Conservation (phyloP, 2,797 vertebrate genomes). For the Staurois parvus region DNA sequence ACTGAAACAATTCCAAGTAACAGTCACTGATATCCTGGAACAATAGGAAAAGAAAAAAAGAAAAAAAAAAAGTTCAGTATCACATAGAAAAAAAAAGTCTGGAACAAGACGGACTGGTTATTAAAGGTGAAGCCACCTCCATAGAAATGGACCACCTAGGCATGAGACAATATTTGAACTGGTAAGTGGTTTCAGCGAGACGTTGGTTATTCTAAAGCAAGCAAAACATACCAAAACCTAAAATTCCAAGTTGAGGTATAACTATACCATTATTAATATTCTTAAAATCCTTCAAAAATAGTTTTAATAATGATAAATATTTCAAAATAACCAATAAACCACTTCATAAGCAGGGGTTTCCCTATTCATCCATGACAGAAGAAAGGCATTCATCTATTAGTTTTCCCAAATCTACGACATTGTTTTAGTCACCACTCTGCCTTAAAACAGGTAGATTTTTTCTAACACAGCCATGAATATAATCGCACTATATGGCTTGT, state of each 20-base stretch:
- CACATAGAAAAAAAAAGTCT: not conserved
- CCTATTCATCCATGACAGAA: too few species aligned
- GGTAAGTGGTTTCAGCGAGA: not conserved
- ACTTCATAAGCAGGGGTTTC: too few species aligned
- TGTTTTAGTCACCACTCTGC: too few species aligned
- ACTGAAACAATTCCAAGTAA: constrained; percentile 94
- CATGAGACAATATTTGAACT: not conserved
- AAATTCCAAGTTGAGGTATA: not conserved
- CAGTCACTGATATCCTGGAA: constrained; percentile 90
- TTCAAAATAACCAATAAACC: too few species aligned
- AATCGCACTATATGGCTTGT: too few species aligned
- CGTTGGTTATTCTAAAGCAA: not conserved
- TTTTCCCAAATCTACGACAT: too few species aligned
- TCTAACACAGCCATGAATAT: too few species aligned
- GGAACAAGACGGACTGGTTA: not conserved
- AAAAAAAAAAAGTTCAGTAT: not conserved
- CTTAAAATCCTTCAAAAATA: too few species aligned
- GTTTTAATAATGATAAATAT: too few species aligned
- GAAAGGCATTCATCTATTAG: too few species aligned
- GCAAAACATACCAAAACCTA: not conserved
- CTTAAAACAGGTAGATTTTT: too few species aligned
- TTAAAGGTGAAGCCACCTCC: not conserved
- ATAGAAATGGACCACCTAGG: not conserved
- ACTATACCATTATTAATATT: too few species aligned
- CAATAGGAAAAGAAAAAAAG: constrained; percentile 34